Evolutionary conservation across 2,113 vertebrate species (phyloP).

Genomic region (Pseudonaja textilis): DNA sequence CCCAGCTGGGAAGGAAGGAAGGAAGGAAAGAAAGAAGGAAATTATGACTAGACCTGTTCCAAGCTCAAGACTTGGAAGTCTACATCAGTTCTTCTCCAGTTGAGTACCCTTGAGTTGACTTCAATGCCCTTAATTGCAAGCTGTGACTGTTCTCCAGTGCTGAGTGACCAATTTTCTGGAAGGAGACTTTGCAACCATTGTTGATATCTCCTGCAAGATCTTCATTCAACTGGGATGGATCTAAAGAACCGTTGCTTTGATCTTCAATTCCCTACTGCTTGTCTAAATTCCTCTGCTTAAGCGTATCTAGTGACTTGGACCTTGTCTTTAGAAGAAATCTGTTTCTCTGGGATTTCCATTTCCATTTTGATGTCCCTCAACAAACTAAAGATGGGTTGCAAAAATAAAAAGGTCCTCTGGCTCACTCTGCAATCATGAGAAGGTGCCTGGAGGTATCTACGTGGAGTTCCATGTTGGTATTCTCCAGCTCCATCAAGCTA

Average conservation of each 20-base stretch:
- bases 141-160: neutral
- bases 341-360: neutral
- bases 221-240: neutral
- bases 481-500: slow-evolving; percentile 69
- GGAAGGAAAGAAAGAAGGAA: no score
- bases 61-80: neutral
- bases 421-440: slow-evolving; percentile 66
- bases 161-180: neutral
- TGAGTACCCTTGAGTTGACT: neutral
- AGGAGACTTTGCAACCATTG: neutral
- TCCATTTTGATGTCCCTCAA: neutral
- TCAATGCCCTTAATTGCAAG: neutral
- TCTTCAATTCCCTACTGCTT: neutral
- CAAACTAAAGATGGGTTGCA: neutral
- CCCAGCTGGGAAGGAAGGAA: slow-evolving; percentile 60
- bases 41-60: no score
- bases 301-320: neutral
- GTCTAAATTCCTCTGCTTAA: neutral
- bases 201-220: neutral
- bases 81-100: neutral
- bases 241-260: neutral
- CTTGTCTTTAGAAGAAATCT: neutral
- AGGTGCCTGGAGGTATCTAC: slow-evolving; percentile 62
- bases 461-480: slow-evolving; percentile 57
- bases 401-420: neutral